These are phyloP conservation scores for Euborellia annulipes DNA, from an alignment of 1,140 invertebrate genomes.

Conservation along the genomic window DNA sequence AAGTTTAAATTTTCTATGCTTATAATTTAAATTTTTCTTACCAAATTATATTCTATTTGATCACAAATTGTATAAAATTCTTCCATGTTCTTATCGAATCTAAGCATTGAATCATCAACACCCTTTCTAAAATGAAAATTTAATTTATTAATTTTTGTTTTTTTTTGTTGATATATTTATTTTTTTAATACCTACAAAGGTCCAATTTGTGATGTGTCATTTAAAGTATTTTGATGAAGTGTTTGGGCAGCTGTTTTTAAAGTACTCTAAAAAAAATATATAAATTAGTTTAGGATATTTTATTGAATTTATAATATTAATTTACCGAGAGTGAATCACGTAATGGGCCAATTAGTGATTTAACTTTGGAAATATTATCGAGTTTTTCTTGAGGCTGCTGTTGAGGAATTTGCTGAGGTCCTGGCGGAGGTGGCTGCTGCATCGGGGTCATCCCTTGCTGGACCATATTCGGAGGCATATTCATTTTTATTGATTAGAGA, in stretches of 20 bases:
- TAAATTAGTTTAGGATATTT: too few species aligned
- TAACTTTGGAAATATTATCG: constrained; percentile 73
- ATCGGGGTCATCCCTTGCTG: constrained; percentile 8
- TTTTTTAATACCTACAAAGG: constrained; percentile 52
- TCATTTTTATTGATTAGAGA: too few species aligned
- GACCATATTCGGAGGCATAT: too few species aligned
- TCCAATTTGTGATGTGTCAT: constrained; percentile 44
- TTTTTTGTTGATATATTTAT: too few species aligned
- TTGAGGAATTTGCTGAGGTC: constrained; percentile 10
- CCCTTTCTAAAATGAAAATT: constrained; percentile 47
- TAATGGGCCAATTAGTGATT: constrained; percentile 59
- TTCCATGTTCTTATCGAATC: constrained; percentile 84
- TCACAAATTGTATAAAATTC: constrained; percentile 90
- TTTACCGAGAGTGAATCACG: constrained; percentile 62
- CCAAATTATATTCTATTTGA: constrained; percentile 82
- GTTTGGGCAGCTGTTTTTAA: constrained; percentile 72
- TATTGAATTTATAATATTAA: constrained; percentile 8
- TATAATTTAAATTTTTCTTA: too few species aligned
- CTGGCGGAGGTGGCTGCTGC: constrained; percentile 23
- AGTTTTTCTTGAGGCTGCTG: constrained; percentile 49
- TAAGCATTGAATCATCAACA: constrained; percentile 45
- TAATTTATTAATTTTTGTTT: too few species aligned
- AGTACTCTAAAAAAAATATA: constrained; percentile 36
- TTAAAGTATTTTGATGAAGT: constrained; percentile 65
- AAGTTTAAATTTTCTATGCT: too few species aligned